Percentiles rank a stretch among this genome's conserved stretches.
Evolutionary conservation across 1,140 invertebrate species (phyloP).

Genomic region (Drosophila sulfurigaster): DNA sequence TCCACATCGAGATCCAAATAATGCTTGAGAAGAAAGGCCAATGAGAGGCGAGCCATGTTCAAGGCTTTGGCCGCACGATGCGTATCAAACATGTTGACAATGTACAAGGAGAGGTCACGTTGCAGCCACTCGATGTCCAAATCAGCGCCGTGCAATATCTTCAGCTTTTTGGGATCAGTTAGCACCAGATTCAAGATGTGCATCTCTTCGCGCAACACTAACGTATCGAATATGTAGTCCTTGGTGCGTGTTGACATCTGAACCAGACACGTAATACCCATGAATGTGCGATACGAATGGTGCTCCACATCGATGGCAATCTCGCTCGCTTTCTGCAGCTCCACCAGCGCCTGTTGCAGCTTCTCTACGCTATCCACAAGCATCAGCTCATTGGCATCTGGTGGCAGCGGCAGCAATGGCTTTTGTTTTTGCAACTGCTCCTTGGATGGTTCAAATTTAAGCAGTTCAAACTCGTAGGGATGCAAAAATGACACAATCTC

Average conservation of each 20-base stretch:
- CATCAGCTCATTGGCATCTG: conserved; percentile 89
- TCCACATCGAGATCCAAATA: conserved; percentile 93
- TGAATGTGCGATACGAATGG: conserved; percentile 93
- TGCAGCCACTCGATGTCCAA: conserved; percentile 97
- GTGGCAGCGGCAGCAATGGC: conserved; percentile 82
- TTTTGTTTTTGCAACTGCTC: conserved; percentile 85
- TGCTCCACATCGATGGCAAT: conserved; percentile 96
- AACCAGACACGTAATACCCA: conserved; percentile 96
- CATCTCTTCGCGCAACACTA: conserved; percentile 93
- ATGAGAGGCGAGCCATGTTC: conserved; percentile 89
- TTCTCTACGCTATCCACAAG: conserved; percentile 89
- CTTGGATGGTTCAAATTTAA: conserved; percentile 87
- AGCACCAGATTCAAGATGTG: conserved; percentile 95
- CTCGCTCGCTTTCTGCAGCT: conserved; percentile 88
- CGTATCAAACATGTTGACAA: conserved; percentile 99
- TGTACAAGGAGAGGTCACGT: conserved; percentile 96
- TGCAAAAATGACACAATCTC: conserved; percentile 89
- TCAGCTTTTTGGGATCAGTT: conserved; percentile 95
- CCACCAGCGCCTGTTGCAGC: conserved; percentile 88
- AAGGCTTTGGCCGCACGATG: conserved; percentile 93
- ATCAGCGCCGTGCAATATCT: conserved; percentile 98
- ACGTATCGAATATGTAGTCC: conserved; percentile 97
- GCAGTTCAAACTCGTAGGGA: conserved; percentile 95
- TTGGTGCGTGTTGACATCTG: conserved; percentile 95
- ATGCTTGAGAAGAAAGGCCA: conserved; percentile 91